These are phyloP conservation scores for Babylonia areolata DNA, from an alignment of 1,140 invertebrate species.

Conservation along the genomic window DNA sequence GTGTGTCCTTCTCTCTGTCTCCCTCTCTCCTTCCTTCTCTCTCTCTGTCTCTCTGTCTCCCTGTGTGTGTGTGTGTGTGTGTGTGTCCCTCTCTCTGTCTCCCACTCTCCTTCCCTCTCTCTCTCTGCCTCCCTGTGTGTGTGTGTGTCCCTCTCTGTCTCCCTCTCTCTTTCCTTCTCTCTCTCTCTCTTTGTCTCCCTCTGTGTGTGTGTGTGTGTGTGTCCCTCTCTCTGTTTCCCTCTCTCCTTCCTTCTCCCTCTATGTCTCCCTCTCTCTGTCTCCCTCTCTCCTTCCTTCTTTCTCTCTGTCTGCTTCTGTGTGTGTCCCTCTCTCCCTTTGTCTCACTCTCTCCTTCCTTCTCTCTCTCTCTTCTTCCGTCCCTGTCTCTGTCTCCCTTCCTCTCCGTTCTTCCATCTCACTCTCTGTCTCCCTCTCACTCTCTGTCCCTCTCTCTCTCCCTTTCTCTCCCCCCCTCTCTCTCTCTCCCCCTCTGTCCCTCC, in stretches of 20 bases:
- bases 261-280: too few relatives aligned
- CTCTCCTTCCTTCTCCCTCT: not conserved
- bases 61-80: too few relatives aligned
- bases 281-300: too few relatives aligned
- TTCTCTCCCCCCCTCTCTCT: not conserved
- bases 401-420: slow-evolving; percentile 8
- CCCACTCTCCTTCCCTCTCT: too few relatives aligned
- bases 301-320: too few relatives aligned
- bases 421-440: slow-evolving; percentile 10
- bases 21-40: not conserved
- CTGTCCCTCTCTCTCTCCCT: slow-evolving; percentile 12
- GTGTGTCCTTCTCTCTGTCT: too few relatives aligned
- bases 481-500: slow-evolving; percentile 40
- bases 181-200: too few relatives aligned
- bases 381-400: not conserved
- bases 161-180: too few relatives aligned
- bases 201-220: too few relatives aligned
- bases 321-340: not conserved
- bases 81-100: too few relatives aligned
- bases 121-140: too few relatives aligned
- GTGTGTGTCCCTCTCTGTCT: too few relatives aligned
- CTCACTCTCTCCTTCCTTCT: not conserved
- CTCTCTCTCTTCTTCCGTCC: not conserved
- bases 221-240: slow-evolving; percentile 33
- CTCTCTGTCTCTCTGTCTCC: slow-evolving; percentile 33